These are phyloP conservation scores for Sanderia malayensis DNA, from an alignment of 30 jellyfish, hydroid and myxozoan species.

Conservation along the genomic window DNA sequence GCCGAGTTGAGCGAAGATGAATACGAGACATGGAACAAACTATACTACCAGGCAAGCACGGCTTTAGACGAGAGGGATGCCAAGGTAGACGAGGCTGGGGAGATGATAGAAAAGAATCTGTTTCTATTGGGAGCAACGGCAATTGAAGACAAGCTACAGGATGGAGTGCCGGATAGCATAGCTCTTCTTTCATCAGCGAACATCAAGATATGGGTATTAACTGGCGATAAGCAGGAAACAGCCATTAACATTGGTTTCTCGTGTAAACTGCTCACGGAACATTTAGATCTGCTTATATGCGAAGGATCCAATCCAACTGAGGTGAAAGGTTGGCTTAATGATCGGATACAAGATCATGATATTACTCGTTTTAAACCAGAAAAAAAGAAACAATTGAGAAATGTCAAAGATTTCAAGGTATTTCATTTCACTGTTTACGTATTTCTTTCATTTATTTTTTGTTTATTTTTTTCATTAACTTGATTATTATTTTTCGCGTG, in stretches of 20 bases:
- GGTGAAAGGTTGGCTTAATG: conserved; percentile 81
- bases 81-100: conserved; percentile 77
- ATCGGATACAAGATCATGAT: conserved; percentile 51
- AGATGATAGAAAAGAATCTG: conserved; percentile 75
- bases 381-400: conserved; percentile 59
- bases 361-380: conserved; percentile 51
- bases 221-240: conserved; percentile 97
- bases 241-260: conserved; percentile 93
- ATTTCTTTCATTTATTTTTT: too few relatives aligned
- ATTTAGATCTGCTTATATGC: conserved; percentile 66
- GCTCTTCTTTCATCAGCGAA: conserved; percentile 81
- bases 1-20: conserved; percentile 61
- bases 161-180: conserved; percentile 88
- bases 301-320: conserved; percentile 79
- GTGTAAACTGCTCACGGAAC: conserved; percentile 63
- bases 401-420: conserved; percentile 68
- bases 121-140: conserved; percentile 91
- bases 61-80: conserved; percentile 86
- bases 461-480: too few relatives aligned
- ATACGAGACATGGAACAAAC: conserved; percentile 62
- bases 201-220: conserved; percentile 88
- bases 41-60: conserved; percentile 77
- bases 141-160: conserved; percentile 87
- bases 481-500: too few relatives aligned
- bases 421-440: not conserved